Percentiles rank a stretch among this genome's conserved stretches.
These are phyloP conservation scores for Hirtodrosophila histrioides DNA, from an alignment of 2,888 invertebrate species.

Conservation along the genomic window DNA sequence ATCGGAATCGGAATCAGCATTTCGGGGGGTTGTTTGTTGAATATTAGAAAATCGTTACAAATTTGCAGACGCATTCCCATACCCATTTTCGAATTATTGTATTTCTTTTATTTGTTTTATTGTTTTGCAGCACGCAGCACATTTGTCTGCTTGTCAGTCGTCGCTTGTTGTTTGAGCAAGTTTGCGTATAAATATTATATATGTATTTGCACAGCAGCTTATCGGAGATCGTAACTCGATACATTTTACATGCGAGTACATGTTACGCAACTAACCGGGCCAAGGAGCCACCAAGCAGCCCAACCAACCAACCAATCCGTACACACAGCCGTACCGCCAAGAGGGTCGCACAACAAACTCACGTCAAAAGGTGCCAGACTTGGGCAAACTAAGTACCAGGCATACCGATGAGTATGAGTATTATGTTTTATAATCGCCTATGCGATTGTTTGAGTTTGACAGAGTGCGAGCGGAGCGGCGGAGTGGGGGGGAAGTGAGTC, in stretches of 20 bases:
- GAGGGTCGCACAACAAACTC: slow-evolving; percentile 38
- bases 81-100: slow-evolving; percentile 14
- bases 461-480: neutral
- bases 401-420: slow-evolving; percentile 41
- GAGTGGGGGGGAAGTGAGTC: neutral
- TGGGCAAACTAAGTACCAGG: slow-evolving; percentile 31
- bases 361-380: slow-evolving; percentile 29
- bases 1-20: slow-evolving; percentile 16
- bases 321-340: slow-evolving; percentile 2
- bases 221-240: slow-evolving; percentile 84
- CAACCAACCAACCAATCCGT: too few species aligned
- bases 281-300: slow-evolving; percentile 22
- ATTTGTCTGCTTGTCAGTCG: slow-evolving; percentile 65
- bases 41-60: slow-evolving; percentile 84
- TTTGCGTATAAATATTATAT: slow-evolving; percentile 79
- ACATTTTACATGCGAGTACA: slow-evolving; percentile 60
- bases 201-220: slow-evolving; percentile 84
- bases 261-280: slow-evolving; percentile 38
- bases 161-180: slow-evolving; percentile 72
- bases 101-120: slow-evolving; percentile 53
- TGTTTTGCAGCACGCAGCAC: slow-evolving; percentile 55
- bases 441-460: slow-evolving; percentile 28
- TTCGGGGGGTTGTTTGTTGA: slow-evolving; percentile 72
- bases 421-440: slow-evolving; percentile 69
- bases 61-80: slow-evolving; percentile 48